These are phyloP conservation scores for Peromyscus californicus DNA, from an alignment of 2,113 vertebrate genomes.

Conservation along the genomic window DNA sequence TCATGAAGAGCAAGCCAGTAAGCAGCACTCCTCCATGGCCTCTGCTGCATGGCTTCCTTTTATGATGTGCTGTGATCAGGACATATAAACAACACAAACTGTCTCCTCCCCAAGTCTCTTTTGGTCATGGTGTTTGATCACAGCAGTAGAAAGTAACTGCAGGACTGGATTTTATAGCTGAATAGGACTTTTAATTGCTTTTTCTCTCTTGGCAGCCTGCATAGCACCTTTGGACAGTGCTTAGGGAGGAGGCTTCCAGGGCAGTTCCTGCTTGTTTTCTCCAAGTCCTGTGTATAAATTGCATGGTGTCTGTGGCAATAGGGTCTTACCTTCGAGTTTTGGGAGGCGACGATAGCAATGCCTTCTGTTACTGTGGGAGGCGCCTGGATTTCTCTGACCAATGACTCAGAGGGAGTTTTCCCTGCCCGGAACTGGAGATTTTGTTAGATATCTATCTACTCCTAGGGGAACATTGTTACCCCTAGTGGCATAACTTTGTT, in stretches of 20 bases:
- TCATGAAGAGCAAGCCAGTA: neutral
- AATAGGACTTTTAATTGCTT: neutral
- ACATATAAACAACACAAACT: neutral
- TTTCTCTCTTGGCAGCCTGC: neutral
- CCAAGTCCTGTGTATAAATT: neutral
- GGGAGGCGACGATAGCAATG: neutral
- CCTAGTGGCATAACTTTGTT: neutral
- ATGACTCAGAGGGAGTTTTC: neutral
- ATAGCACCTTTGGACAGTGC: too few relatives aligned
- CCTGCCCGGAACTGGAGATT: neutral
- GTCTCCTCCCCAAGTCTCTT: neutral
- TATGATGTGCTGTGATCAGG: neutral
- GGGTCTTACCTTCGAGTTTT: neutral
- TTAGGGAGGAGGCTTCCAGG: neutral
- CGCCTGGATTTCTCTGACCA: neutral
- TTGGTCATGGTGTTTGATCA: neutral
- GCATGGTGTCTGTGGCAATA: neutral
- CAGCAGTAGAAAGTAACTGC: neutral
- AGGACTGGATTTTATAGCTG: neutral
- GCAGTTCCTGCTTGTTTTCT: neutral
- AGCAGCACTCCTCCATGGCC: neutral
- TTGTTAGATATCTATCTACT: neutral
- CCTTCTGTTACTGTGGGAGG: neutral
- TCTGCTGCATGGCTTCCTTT: neutral
- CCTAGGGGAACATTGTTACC: neutral